phyloP scores from a whole-genome alignment of 92 coral and sea anemone genomes.

The Parazoanthus darwini region DNA sequence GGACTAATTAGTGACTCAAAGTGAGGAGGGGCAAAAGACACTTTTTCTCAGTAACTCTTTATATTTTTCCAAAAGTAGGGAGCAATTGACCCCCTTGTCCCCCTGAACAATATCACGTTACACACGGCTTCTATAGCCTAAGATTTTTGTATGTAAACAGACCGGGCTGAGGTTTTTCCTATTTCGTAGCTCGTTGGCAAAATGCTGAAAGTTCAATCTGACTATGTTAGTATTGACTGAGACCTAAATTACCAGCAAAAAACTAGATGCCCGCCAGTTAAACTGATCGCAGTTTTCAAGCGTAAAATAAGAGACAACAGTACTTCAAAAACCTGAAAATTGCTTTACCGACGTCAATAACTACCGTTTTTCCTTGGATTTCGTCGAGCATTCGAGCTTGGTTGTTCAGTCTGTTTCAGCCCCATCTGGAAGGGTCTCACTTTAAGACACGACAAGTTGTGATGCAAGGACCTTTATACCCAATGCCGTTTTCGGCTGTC shows the following conservation, averaged over 20 bases:
- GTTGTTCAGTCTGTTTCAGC: conserved; percentile 23
- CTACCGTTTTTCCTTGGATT: background rate
- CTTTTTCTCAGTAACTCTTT: too few relatives aligned
- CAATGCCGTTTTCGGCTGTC: background rate
- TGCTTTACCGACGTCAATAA: background rate
- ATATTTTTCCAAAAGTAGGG: too few relatives aligned
- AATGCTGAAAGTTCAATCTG: background rate
- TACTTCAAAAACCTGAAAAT: too few relatives aligned
- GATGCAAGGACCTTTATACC: background rate
- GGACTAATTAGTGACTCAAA: too few relatives aligned
- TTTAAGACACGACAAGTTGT: conserved; percentile 17
- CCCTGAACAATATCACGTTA: background rate
- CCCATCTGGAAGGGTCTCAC: background rate
- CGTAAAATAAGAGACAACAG: background rate
- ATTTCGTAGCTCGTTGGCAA: background rate
- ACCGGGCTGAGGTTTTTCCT: background rate
- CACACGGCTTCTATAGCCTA: background rate
- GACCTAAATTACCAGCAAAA: conserved; percentile 2
- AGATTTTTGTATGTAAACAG: background rate
- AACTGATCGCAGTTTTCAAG: conserved; percentile 22
- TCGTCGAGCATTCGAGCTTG: background rate
- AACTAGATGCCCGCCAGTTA: background rate
- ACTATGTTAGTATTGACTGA: background rate
- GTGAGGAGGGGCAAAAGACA: too few relatives aligned
- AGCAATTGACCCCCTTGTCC: too few relatives aligned